Evolutionary conservation across 2,113 vertebrate genomes (phyloP), one percentile per base, ranked within the genome.

Genomic region (Alaudala cheleensis): DNA sequence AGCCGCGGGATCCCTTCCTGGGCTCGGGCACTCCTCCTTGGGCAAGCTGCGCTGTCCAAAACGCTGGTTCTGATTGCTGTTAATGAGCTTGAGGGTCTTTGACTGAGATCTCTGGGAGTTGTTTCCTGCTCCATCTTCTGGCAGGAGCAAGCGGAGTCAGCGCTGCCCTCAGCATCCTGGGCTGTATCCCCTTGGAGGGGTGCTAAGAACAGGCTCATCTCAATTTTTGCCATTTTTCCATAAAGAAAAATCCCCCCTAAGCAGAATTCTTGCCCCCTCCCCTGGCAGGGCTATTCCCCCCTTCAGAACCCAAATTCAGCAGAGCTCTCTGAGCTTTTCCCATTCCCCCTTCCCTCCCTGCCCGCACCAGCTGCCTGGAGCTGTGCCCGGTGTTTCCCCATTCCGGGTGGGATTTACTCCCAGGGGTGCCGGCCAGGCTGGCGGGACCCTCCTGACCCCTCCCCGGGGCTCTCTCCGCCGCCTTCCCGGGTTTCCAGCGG

Each of bases 401-500:
- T 1, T 10, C 0, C 4, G 0, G 22, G 17, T 1, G 34, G 11
- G 23, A 24, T 86, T 72, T 34, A 44, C 58, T 57, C 39, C 3
- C 0, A 2, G 24, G 26, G 0, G 28, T 1, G 4, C 4, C 0
- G 5, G 51, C 44, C 4, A 0, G 1, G 3, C 40, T 0, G 10
- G 25, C 65, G 2, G 3, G 44, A 2, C 0, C 39, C 56, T 84
- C 44, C 79, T 1, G 3, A 16, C 3, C 3, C 49, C 22, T 50
- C 74, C n/a, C 22, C 1, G 17, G 22, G 34, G 33, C n/a, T 25
- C 16, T 4, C 4, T 0, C 34, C 4, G 13, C n/a, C 12, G 3
- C 62, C 24, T 53, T 42, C 45, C 50, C 3, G 8, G 53, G 5
- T 23, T 28, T 21, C 23, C 8, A 21, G 45, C 23, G 2, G 88